These are phyloP conservation scores for Tachysurus fulvidraco DNA, from an alignment of 2,113 vertebrate genomes.

Conservation along the genomic window DNA sequence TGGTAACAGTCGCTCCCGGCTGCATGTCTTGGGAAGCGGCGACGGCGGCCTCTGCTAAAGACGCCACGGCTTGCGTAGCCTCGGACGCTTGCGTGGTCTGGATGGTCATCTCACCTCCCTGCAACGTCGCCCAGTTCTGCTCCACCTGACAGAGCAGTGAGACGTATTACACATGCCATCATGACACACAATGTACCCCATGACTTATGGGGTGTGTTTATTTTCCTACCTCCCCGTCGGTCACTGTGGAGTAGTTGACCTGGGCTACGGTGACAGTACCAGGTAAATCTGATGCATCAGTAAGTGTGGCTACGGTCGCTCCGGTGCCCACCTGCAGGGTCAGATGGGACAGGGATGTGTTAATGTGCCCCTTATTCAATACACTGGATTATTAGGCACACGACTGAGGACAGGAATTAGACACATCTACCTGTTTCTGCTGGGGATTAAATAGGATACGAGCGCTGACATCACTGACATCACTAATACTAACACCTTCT, in stretches of 20 bases:
- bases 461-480: background rate
- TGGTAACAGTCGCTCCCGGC: slow-evolving; percentile 91
- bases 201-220: background rate
- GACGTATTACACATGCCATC: background rate
- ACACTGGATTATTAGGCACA: background rate
- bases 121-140: slow-evolving; percentile 93
- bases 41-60: slow-evolving; percentile 91
- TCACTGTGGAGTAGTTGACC: slow-evolving; percentile 93
- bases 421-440: background rate
- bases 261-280: slow-evolving; percentile 94
- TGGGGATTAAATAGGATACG: background rate
- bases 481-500: background rate
- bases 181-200: background rate
- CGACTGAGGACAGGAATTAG: background rate
- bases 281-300: slow-evolving; percentile 93
- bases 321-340: slow-evolving; percentile 87
- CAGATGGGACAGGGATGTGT: background rate
- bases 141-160: slow-evolving; percentile 61
- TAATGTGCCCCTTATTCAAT: background rate
- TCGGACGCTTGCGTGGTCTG: slow-evolving; percentile 95
- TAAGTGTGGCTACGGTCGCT: slow-evolving; percentile 93
- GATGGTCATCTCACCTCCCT: slow-evolving; percentile 97
- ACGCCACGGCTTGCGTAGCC: slow-evolving; percentile 95
- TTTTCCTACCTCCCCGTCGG: slow-evolving; percentile 86
- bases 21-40: slow-evolving; percentile 95